Percentiles rank a stretch among this genome's conserved stretches.
Conservation (phyloP, 2,113 vertebrate species). For the Poicephalus gulielmi region DNA sequence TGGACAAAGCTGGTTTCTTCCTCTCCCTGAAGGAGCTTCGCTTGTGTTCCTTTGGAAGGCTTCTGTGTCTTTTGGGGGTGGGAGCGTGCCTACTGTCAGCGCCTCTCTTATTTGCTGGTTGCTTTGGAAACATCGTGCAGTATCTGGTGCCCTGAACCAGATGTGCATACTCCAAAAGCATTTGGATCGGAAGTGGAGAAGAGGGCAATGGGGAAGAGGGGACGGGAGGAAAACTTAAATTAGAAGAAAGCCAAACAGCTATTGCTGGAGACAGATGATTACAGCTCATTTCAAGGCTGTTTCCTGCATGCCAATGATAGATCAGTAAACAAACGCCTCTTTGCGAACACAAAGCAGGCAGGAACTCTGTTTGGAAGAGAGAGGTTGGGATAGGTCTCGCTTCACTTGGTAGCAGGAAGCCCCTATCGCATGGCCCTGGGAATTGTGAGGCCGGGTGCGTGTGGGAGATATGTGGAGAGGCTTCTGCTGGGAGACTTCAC, state of each 20-base stretch:
- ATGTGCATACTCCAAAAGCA: neutral
- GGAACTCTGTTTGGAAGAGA: constrained; percentile 62
- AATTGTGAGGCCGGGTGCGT: constrained; percentile 26
- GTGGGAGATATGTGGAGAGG: neutral
- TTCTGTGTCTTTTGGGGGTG: neutral
- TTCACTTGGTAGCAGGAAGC: constrained; percentile 58
- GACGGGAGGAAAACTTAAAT: constrained; percentile 49
- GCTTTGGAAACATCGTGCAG: neutral
- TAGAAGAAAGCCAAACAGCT: constrained; percentile 64
- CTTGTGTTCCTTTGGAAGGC: neutral
- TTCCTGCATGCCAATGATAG: constrained; percentile 73
- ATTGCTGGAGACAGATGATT: constrained; percentile 69
- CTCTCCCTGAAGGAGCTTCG: neutral
- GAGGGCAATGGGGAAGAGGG: neutral
- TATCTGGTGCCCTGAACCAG: neutral
- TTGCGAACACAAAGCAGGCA: constrained; percentile 59
- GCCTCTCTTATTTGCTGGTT: neutral
- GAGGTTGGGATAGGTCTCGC: constrained; percentile 61
- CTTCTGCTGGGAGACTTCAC: constrained; percentile 47
- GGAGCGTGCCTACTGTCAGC: neutral
- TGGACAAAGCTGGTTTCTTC: neutral
- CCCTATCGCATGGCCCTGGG: constrained; percentile 66
- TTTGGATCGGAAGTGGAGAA: constrained; percentile 22
- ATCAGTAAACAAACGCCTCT: constrained; percentile 74
- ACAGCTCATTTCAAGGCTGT: constrained; percentile 70